Conservation (phyloP, 2,113 vertebrate genomes). For the Rhodinocichla rosea region DNA sequence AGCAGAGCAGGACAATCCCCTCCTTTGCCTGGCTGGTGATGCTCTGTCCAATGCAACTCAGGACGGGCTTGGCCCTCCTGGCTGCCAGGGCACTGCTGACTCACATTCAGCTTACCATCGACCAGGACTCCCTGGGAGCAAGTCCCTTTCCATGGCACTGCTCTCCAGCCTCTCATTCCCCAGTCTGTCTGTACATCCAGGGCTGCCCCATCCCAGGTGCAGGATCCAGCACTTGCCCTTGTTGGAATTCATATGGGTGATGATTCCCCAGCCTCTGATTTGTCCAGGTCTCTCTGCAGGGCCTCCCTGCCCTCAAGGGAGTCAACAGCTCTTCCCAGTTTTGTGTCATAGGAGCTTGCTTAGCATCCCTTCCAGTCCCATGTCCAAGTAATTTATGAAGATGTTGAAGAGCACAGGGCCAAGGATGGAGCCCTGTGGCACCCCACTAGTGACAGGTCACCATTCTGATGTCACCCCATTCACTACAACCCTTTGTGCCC, state of each 20-base stretch:
- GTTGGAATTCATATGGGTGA: neutral
- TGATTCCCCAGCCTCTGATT: neutral
- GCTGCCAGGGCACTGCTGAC: neutral
- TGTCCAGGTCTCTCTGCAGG: neutral
- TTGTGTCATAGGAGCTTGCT: neutral
- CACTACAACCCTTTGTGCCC: neutral
- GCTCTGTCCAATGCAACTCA: neutral
- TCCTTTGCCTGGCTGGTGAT: rapidly evolving
- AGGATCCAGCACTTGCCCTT: neutral
- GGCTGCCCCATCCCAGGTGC: neutral
- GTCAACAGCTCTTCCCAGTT: neutral
- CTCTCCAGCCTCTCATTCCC: neutral
- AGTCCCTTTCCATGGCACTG: neutral
- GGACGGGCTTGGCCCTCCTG: neutral
- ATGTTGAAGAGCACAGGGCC: neutral
- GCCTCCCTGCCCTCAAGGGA: neutral
- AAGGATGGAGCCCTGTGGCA: neutral
- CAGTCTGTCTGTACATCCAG: neutral
- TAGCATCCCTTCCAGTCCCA: neutral
- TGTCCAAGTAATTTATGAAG: neutral
- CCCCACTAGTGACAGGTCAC: neutral
- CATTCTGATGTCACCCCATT: neutral
- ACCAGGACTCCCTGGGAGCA: neutral
- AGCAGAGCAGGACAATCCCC: rapidly evolving
- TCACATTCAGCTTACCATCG: rapidly evolving